A percentile compares a stretch with the other conserved stretches of the same genome.
Evolutionary conservation across 2,797 vertebrate genomes (phyloP).

Genomic region (Cygnus olor): DNA sequence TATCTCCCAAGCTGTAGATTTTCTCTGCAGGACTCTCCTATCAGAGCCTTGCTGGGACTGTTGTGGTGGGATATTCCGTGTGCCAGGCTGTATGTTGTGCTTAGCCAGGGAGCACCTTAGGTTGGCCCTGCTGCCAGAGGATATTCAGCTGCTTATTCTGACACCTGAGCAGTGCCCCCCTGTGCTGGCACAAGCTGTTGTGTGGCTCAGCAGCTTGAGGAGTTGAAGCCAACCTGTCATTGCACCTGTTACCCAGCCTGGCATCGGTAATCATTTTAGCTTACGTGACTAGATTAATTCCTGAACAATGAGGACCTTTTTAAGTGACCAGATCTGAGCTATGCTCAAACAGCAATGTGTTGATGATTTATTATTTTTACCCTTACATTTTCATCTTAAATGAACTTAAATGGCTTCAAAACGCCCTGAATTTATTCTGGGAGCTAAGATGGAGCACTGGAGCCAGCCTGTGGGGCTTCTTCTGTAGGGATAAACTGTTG

Average conservation of each 20-base stretch:
- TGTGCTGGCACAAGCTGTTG: background rate
- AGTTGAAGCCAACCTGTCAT: background rate
- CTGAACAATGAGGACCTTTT: background rate
- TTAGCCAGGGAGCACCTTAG: background rate
- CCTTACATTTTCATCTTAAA: background rate
- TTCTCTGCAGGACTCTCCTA: background rate
- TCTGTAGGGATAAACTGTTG: background rate
- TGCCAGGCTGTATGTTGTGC: background rate
- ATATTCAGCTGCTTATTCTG: background rate
- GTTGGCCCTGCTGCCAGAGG: background rate
- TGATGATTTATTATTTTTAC: background rate
- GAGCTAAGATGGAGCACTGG: background rate
- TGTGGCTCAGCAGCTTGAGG: background rate
- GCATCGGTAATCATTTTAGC: background rate
- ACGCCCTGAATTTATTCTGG: background rate
- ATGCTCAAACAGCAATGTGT: background rate
- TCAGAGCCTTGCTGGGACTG: background rate
- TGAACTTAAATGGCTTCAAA: background rate
- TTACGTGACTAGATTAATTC: background rate
- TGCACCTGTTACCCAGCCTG: background rate
- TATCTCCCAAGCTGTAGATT: background rate
- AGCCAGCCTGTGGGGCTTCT: background rate
- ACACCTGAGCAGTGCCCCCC: background rate
- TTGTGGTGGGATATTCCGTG: background rate
- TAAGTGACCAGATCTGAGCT: background rate